Evolutionary conservation across 2,113 vertebrate species (phyloP), one percentile per base, ranked within the genome.

Genomic region (Syrmaticus mikado): DNA sequence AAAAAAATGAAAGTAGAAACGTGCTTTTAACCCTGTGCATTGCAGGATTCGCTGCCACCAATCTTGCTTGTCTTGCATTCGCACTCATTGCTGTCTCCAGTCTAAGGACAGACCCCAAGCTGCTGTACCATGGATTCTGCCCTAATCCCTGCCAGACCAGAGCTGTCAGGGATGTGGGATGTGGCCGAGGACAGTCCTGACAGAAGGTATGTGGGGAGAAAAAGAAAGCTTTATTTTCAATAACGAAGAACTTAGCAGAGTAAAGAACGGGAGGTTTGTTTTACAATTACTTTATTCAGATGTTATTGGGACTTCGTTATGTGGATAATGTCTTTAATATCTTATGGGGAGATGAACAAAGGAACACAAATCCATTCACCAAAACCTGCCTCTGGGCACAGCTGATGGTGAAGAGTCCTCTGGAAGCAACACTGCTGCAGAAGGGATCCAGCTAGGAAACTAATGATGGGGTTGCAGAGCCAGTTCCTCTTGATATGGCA

Each of bases 271-370:
- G 62, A 77, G n/a, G 22, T 11, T 80, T 65, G 15, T 68, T 89
- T 85, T 64, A 28, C 17, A 61, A 89, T 77, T 72, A 77, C 80
- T 92, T 92, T 94, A 40, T 83, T 88, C 68, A 61, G 30, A 87
- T 13, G 72, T 91, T 67, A 58, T 28, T 74, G 48, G 32, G 48
- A 60, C 24, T 58, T 87, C 22, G 88, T 88, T 40, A 68, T 21
- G 48, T 79, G 61, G 43, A 52, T 72, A 61, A 83, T 27, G 11
- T 82, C 41, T 77, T 73, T 4, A 62, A 45, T 27, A 40, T 94
- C 92, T 92, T 72, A 72, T 27, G n/a, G 43, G 11, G 43, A 83
- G 24, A 16, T 68, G 87, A 88, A 91, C 43, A 88, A 95, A 93
- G 85, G 32, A 88, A 46, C 57, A 88, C 61, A 81, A 81, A 92